Conservation (phyloP, 2,797 vertebrate genomes). For the Acanthurus lineatus region DNA sequence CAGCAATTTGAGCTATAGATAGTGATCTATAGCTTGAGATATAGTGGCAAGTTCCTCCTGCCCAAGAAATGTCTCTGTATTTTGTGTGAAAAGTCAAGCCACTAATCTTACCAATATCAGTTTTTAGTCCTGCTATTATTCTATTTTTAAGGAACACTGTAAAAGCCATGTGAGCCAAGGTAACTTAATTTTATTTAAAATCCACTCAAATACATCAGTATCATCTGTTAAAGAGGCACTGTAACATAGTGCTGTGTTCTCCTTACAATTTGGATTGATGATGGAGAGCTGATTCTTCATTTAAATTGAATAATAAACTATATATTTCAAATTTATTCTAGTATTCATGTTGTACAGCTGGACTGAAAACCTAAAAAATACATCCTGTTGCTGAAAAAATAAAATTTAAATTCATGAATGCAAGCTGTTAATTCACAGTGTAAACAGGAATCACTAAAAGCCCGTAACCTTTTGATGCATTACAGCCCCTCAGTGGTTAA, state of each 20-base stretch:
- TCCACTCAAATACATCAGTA: too few relatives aligned
- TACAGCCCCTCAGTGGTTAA: constrained; percentile 55
- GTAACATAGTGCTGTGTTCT: not conserved
- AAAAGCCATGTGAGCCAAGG: not conserved
- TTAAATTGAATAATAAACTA: not conserved
- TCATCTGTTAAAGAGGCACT: constrained; percentile 6
- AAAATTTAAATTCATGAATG: constrained; percentile 24
- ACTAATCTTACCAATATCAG: not conserved
- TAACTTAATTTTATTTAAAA: too few relatives aligned
- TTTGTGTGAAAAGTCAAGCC: not conserved
- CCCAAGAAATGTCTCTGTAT: not conserved
- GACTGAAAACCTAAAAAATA: constrained; percentile 3
- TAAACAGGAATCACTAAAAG: constrained; percentile 54
- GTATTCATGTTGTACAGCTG: not conserved
- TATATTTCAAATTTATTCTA: not conserved
- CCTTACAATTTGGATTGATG: not conserved
- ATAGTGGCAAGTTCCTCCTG: not conserved
- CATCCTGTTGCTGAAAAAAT: not conserved
- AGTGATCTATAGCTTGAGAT: not conserved
- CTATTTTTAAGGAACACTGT: not conserved
- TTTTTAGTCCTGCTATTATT: not conserved
- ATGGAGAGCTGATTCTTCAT: not conserved
- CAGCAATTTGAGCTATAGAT: not conserved
- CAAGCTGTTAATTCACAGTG: constrained; percentile 29
- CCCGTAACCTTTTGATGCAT: constrained; percentile 54